These are phyloP conservation scores for Siniperca obscura DNA, from an alignment of 2,797 vertebrate species.

Conservation along the genomic window DNA sequence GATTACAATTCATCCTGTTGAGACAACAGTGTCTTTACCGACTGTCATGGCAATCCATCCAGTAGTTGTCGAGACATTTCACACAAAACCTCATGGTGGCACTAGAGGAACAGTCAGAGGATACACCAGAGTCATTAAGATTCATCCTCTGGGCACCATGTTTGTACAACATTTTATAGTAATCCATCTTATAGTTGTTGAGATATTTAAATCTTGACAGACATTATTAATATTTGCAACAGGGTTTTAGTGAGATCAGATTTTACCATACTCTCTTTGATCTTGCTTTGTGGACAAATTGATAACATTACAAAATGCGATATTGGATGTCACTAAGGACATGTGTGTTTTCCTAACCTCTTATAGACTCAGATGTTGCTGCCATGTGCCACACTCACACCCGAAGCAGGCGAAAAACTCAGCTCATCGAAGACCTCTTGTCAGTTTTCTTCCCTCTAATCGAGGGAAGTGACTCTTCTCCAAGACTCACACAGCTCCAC, in stretches of 20 bases:
- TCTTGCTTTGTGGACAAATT: background rate
- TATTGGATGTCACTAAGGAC: background rate
- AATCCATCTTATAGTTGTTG: background rate
- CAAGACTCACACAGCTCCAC: slow-evolving; percentile 36
- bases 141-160: background rate
- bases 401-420: slow-evolving; percentile 65
- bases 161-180: background rate
- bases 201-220: background rate
- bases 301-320: background rate
- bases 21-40: background rate
- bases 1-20: background rate
- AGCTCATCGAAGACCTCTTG: slow-evolving; percentile 37
- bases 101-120: background rate
- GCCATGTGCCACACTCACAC: slow-evolving; percentile 76
- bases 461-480: slow-evolving; percentile 50
- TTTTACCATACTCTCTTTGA: background rate
- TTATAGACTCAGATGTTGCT: slow-evolving; percentile 68
- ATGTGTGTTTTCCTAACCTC: slow-evolving; percentile 15
- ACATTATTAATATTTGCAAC: background rate
- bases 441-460: slow-evolving; percentile 33
- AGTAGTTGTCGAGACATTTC: background rate
- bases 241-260: background rate
- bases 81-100: no score
- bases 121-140: background rate
- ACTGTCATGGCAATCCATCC: background rate